phyloP scores from a whole-genome alignment of 2,888 invertebrate species.

The Zonitis immaculata region DNA sequence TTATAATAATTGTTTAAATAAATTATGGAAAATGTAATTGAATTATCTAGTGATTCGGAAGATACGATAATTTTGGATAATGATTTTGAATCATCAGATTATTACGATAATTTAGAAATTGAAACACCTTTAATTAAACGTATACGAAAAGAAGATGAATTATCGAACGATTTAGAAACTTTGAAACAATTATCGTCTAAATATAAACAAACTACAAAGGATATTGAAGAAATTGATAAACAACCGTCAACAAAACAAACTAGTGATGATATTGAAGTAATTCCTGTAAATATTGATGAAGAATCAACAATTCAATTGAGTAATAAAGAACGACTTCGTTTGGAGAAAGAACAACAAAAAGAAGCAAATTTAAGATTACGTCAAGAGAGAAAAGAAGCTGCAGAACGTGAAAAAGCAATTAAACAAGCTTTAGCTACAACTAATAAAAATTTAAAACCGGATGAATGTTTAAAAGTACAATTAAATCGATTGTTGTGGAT shows the following conservation, averaged over 20 bases:
- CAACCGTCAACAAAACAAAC: too few relatives aligned
- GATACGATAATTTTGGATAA: constrained; percentile 7
- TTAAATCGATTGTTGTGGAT: background rate
- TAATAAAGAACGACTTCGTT: background rate
- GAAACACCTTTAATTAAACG: constrained; percentile 2
- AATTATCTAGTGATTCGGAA: constrained; percentile 12
- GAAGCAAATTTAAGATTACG: background rate
- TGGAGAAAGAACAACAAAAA: constrained; percentile 2
- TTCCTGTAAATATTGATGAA: background rate
- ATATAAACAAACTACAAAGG: background rate
- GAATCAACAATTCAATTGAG: background rate
- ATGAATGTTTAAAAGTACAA: constrained; percentile 37
- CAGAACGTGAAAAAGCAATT: constrained; percentile 23
- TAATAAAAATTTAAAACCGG: constrained; percentile 35
- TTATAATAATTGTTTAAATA: background rate
- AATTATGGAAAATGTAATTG: constrained; percentile 8
- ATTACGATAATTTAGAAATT: background rate
- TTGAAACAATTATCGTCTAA: background rate
- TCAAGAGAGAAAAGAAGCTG: constrained; percentile 17
- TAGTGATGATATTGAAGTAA: background rate
- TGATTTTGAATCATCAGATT: background rate
- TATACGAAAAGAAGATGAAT: constrained; percentile 2
- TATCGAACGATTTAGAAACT: background rate
- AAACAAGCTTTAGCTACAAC: constrained; percentile 26
- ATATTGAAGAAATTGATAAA: background rate